Evolutionary conservation across 2,888 invertebrate genomes (phyloP).

Genomic region (Spilarctia lutea): DNA sequence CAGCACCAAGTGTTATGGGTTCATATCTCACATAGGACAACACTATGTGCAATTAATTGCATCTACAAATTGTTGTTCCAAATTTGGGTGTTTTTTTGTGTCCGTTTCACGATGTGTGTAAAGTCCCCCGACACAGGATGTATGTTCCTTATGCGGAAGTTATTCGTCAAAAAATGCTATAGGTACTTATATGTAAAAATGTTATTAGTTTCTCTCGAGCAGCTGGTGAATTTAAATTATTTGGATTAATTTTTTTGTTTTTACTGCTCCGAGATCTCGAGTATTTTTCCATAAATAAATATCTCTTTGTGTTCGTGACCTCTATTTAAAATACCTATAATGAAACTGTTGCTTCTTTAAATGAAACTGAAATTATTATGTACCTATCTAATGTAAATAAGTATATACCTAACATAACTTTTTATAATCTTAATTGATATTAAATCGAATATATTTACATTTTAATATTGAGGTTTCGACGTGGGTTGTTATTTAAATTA

Average conservation of each 20-base stretch:
- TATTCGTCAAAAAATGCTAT: neutral
- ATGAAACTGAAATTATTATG: neutral
- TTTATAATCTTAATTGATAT: slow-evolving; percentile 30
- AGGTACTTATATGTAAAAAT: neutral
- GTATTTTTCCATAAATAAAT: neutral
- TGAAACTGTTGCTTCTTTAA: neutral
- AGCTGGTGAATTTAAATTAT: neutral
- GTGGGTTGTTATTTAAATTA: slow-evolving; percentile 13
- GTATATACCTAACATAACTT: neutral
- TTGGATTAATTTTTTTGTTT: neutral
- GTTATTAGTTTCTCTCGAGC: neutral
- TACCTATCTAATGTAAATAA: neutral
- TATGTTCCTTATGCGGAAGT: too few species aligned
- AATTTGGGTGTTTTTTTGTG: too few species aligned
- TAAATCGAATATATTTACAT: slow-evolving; percentile 22
- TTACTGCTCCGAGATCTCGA: neutral
- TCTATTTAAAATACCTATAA: neutral
- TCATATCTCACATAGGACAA: too few species aligned
- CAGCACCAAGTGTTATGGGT: too few species aligned
- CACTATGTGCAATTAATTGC: too few species aligned
- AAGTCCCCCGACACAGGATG: too few species aligned
- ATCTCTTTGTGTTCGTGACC: neutral
- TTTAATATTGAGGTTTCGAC: neutral
- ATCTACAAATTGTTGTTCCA: too few species aligned
- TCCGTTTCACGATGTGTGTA: too few species aligned